Conservation (phyloP, 2,113 vertebrate species). For the Rana temporaria region DNA sequence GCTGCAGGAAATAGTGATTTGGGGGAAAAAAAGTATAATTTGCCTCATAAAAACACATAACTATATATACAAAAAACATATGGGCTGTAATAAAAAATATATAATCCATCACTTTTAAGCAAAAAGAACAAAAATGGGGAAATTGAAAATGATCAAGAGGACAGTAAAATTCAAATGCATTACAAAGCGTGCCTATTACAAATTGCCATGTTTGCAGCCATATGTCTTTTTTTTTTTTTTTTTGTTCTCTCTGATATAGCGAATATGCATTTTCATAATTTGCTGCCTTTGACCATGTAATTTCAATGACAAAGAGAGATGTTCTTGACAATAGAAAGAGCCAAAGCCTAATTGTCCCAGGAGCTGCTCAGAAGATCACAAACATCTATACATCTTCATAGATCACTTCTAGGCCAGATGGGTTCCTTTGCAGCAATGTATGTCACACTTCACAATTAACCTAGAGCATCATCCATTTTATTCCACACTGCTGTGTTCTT, state of each 20-base stretch:
- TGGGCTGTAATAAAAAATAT: neutral
- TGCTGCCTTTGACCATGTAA: constrained; percentile 45
- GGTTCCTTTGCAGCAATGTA: constrained; percentile 15
- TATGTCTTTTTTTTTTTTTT: constrained; percentile 24
- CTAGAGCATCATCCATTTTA: constrained; percentile 3
- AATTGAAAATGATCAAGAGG: neutral
- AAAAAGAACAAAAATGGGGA: neutral
- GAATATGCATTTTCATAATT: constrained; percentile 39
- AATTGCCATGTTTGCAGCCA: constrained; percentile 4
- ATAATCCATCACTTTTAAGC: neutral
- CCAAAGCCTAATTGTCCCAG: constrained; percentile 39
- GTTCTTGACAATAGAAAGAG: constrained; percentile 25
- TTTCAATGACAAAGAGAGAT: constrained; percentile 42
- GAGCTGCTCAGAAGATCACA: constrained; percentile 10
- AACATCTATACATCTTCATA: constrained; percentile 35
- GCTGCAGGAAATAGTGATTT: constrained; percentile 20
- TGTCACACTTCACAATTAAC: constrained; percentile 39
- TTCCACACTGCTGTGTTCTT: neutral
- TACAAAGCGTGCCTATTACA: neutral
- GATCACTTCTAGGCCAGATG: constrained; percentile 43
- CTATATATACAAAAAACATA: neutral
- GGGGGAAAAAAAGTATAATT: neutral
- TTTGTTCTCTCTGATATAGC: neutral
- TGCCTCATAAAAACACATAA: neutral
- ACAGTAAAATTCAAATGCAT: neutral